Conservation (phyloP, 2,888 invertebrate genomes). For the Marasmarcha lunaedactyla region DNA sequence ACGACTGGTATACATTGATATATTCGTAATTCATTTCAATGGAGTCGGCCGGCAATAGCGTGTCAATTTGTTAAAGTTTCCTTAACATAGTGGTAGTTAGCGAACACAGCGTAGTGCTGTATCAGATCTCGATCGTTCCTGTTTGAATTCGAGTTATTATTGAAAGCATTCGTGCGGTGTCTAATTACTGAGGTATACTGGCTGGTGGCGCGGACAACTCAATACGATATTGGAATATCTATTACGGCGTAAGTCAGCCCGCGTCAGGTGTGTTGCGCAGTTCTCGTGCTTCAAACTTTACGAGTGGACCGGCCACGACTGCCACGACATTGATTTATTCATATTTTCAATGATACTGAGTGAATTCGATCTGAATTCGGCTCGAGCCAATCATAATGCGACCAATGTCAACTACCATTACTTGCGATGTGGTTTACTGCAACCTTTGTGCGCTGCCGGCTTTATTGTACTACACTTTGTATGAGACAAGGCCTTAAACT, state of each 20-base stretch:
- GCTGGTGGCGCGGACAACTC: conserved; percentile 26
- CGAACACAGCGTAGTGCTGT: conserved; percentile 4
- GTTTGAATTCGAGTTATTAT: conserved; percentile 29
- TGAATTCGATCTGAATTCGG: conserved; percentile 4
- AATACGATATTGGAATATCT: conserved; percentile 31
- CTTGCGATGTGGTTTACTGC: conserved; percentile 8
- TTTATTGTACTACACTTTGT: no score
- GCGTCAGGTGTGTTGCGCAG: conserved; percentile 32
- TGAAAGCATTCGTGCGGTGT: conserved; percentile 27
- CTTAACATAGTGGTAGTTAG: conserved; percentile 14
- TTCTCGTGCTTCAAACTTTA: conserved; percentile 7
- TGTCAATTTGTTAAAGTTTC: conserved; percentile 14
- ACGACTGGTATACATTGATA: not conserved
- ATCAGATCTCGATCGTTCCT: conserved; percentile 20
- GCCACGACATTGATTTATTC: no score
- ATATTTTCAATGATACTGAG: no score
- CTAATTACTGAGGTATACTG: not conserved
- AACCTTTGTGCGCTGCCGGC: not conserved
- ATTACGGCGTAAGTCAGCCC: conserved; percentile 36
- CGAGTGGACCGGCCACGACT: no score
- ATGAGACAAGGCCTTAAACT: no score
- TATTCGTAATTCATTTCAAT: not conserved
- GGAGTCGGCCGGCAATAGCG: conserved; percentile 6
- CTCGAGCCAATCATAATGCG: conserved; percentile 4
- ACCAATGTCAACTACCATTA: conserved; percentile 7